Conservation (phyloP, 2,113 vertebrate genomes). For the Phyllopteryx taeniolatus region DNA sequence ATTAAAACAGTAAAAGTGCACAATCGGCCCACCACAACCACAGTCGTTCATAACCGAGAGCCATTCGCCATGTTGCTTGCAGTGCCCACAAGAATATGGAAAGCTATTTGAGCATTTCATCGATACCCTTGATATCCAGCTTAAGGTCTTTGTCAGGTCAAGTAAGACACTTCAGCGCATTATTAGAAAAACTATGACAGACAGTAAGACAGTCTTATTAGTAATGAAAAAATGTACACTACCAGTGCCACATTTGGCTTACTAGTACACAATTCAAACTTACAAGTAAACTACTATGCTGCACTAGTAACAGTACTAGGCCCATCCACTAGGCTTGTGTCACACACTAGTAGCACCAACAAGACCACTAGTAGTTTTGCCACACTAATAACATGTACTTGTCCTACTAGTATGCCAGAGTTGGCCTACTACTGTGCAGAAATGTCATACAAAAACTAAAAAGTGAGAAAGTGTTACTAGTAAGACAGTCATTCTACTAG, state of each 20-base stretch:
- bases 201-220: neutral
- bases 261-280: neutral
- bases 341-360: neutral
- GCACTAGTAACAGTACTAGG: neutral
- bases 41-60: neutral
- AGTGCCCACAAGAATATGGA: constrained; percentile 42
- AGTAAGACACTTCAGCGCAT: neutral
- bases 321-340: neutral
- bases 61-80: constrained; percentile 35
- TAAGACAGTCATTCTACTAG: too few species aligned
- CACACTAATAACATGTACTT: too few species aligned
- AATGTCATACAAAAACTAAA: too few species aligned
- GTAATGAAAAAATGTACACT: neutral
- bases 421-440: too few species aligned
- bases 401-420: too few species aligned
- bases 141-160: neutral
- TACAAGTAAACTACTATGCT: neutral
- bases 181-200: neutral
- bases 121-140: neutral
- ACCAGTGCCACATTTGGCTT: neutral
- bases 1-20: neutral
- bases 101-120: neutral
- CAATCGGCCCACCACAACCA: neutral
- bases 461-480: too few species aligned
- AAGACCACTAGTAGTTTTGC: too few species aligned